A percentile compares a stretch with the other conserved stretches of the same genome.
phyloP scores from a whole-genome alignment of 2,113 vertebrate genomes.

The Mobula hypostoma region DNA sequence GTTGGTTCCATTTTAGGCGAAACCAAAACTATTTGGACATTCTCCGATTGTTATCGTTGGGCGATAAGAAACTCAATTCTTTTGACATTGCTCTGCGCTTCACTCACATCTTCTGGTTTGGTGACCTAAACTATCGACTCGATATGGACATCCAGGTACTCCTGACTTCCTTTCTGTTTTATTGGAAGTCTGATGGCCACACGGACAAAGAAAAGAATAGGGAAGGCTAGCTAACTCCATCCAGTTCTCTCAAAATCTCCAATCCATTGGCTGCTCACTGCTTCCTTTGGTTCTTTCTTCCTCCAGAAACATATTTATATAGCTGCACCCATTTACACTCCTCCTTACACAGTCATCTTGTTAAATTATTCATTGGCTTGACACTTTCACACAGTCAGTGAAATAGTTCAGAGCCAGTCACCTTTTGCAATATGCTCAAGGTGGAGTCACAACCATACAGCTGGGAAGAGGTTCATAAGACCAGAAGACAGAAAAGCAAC shows the following conservation, averaged over 20 bases:
- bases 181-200: background rate
- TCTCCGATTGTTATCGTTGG: conserved; percentile 61
- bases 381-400: background rate
- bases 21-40: conserved; percentile 70
- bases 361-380: background rate
- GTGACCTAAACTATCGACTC: conserved; percentile 70
- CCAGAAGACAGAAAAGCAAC: too few species aligned
- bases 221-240: background rate
- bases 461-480: background rate
- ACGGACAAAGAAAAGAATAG: background rate
- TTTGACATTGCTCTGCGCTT: conserved; percentile 69
- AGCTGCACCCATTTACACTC: background rate
- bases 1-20: conserved; percentile 49
- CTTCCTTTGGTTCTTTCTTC: background rate
- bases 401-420: background rate
- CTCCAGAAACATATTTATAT: background rate
- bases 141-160: conserved; percentile 65
- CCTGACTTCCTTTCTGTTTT: background rate
- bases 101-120: conserved; percentile 70
- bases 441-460: background rate
- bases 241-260: background rate
- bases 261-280: background rate
- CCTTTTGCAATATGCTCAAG: background rate
- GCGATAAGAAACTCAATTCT: conserved; percentile 58
- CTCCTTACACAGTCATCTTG: background rate